A percentile compares a stretch with the other conserved stretches of the same genome.
Evolutionary conservation across 1,140 invertebrate species (phyloP).

Genomic region (Pectinophora gossypiella): DNA sequence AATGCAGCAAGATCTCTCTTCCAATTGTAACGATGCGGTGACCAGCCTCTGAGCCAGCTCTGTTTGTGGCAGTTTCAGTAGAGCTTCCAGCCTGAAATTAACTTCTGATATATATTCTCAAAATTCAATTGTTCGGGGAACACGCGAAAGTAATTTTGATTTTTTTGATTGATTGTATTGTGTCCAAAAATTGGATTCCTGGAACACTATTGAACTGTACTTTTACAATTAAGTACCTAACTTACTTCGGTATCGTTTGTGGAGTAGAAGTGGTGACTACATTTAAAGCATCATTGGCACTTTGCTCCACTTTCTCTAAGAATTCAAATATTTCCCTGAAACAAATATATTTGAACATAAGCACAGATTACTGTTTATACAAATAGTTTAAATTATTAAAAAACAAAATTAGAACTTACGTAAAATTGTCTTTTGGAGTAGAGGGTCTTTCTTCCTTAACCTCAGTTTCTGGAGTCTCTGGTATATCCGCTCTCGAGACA

Average conservation of each 20-base stretch:
- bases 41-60: conserved; percentile 57
- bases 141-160: no score
- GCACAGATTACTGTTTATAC: no score
- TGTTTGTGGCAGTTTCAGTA: conserved; percentile 55
- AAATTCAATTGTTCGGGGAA: no score
- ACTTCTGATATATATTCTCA: not conserved
- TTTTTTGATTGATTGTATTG: no score
- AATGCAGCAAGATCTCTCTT: conserved; percentile 62
- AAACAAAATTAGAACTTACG: conserved; percentile 24
- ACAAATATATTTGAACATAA: conserved; percentile 17
- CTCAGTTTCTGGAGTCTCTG: conserved; percentile 23
- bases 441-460: conserved; percentile 32
- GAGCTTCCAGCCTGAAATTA: conserved; percentile 37
- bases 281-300: conserved; percentile 63
- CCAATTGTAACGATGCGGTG: conserved; percentile 52
- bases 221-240: conserved; percentile 6
- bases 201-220: no score
- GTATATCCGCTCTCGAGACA: conserved; percentile 19
- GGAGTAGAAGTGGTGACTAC: conserved; percentile 53
- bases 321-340: conserved; percentile 71
- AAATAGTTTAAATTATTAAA: no score
- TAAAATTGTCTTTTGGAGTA: conserved; percentile 61
- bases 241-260: conserved; percentile 60
- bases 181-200: no score
- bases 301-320: conserved; percentile 69